Conservation (phyloP, 2,888 invertebrate species). For the Mantis religiosa region DNA sequence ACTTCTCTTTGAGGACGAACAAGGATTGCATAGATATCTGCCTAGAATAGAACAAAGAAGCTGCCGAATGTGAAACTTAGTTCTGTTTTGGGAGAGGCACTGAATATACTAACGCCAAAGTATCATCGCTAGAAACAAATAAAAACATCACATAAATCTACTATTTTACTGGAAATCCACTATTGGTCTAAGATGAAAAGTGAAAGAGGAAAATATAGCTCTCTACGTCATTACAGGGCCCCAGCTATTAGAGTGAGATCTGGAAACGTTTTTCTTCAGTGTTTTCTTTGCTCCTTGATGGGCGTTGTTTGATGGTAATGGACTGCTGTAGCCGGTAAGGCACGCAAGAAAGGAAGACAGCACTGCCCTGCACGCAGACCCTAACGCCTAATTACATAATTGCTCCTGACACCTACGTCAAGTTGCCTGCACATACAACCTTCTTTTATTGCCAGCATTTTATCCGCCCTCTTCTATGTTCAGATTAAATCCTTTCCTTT, state of each 20-base stretch:
- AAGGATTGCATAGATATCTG: too few species aligned
- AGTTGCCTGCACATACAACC: neutral
- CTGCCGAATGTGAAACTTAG: too few species aligned
- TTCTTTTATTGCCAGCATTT: neutral
- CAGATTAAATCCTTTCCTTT: neutral
- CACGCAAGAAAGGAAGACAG: neutral
- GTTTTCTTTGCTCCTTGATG: neutral
- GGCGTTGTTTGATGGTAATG: neutral
- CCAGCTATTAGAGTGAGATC: neutral
- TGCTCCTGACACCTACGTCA: conserved; percentile 14
- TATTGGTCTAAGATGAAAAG: neutral
- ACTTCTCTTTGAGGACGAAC: too few species aligned
- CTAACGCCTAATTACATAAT: conserved; percentile 21
- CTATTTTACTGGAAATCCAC: neutral
- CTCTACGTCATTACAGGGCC: neutral
- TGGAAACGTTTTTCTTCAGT: neutral
- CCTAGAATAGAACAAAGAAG: too few species aligned
- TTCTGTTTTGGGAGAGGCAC: too few species aligned
- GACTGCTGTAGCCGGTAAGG: neutral
- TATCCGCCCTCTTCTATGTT: neutral
- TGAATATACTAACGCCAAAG: too few species aligned
- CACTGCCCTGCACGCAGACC: neutral
- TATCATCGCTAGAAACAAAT: too few species aligned
- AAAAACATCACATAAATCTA: too few species aligned
- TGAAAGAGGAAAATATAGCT: neutral